Evolutionary conservation across 2,888 invertebrate species (phyloP).

Genomic region (Hypena proboscidalis): DNA sequence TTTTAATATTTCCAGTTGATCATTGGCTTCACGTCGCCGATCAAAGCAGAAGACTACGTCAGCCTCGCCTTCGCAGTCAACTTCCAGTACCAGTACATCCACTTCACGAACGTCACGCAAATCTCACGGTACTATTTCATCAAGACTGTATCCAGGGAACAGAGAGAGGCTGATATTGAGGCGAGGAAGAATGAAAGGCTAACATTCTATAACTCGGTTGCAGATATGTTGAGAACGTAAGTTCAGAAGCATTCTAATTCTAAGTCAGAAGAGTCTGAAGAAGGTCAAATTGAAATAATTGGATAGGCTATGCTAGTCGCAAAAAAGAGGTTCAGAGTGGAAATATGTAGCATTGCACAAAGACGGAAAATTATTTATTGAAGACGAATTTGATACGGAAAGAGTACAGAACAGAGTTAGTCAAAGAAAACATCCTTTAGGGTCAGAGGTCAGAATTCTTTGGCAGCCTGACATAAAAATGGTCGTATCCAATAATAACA

Average conservation of each 20-base stretch:
- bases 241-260: constrained; percentile 43
- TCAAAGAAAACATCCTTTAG: too few species aligned
- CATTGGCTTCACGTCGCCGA: constrained; percentile 84
- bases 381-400: too few species aligned
- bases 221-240: constrained; percentile 66
- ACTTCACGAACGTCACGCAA: constrained; percentile 80
- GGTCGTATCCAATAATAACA: too few species aligned
- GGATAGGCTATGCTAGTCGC: too few species aligned
- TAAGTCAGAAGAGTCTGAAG: too few species aligned
- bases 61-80: constrained; percentile 85
- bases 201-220: constrained; percentile 65
- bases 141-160: constrained; percentile 68
- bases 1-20: constrained; percentile 75
- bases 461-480: too few species aligned
- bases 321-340: too few species aligned
- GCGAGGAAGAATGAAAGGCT: constrained; percentile 67
- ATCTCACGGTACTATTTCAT: constrained; percentile 80
- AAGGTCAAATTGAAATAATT: too few species aligned
- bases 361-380: too few species aligned
- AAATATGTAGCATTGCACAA: too few species aligned
- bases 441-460: too few species aligned
- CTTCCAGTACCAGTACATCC: constrained; percentile 87
- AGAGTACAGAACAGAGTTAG: too few species aligned
- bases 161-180: constrained; percentile 62
- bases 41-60: constrained; percentile 81